phyloP scores from a whole-genome alignment of 1,140 invertebrate species.

The Dolichoris vasculosae region DNA sequence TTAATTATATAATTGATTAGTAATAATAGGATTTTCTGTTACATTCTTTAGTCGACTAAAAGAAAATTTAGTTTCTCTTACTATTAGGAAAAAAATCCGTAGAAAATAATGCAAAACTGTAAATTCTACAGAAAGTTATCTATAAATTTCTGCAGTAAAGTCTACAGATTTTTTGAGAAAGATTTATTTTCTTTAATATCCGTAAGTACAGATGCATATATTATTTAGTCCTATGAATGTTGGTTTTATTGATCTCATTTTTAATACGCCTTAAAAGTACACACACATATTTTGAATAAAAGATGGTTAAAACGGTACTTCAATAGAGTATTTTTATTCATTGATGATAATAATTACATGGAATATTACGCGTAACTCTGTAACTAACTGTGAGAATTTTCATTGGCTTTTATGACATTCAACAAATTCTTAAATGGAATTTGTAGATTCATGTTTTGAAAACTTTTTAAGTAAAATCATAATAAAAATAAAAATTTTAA shows the following conservation, averaged over 20 bases:
- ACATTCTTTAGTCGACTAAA: neutral
- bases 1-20: neutral
- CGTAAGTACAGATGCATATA: constrained; percentile 10
- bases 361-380: constrained; percentile 6
- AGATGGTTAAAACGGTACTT: constrained; percentile 24
- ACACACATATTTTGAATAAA: constrained; percentile 45
- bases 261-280: constrained; percentile 26
- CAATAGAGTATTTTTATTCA: constrained; percentile 18
- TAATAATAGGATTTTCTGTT: neutral
- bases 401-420: neutral
- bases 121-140: neutral
- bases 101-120: neutral
- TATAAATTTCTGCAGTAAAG: neutral
- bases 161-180: neutral
- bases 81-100: neutral
- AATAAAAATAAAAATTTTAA: no score
- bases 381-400: constrained; percentile 14
- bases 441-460: neutral
- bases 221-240: constrained; percentile 25
- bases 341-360: constrained; percentile 30
- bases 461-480: neutral
- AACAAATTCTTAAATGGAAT: constrained; percentile 13
- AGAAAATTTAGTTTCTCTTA: neutral
- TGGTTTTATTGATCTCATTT: constrained; percentile 27
- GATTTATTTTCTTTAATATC: neutral